Percentiles rank a stretch among this genome's conserved stretches.
Evolutionary conservation across 92 coral and sea anemone species (phyloP).

Genomic region (Siderastrea siderea): DNA sequence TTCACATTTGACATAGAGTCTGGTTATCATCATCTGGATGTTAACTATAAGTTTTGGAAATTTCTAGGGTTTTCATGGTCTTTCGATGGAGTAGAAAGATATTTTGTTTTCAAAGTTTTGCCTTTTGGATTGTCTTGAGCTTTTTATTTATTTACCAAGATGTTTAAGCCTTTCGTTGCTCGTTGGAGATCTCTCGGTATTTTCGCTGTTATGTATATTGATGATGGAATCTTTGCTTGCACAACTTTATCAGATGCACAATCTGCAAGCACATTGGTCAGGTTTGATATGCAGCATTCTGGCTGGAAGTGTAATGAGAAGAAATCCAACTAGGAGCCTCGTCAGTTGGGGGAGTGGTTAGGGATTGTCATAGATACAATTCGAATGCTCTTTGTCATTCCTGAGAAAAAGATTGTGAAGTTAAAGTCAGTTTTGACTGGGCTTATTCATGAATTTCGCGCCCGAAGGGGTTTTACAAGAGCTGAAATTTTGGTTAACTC

Average conservation of each 20-base stretch:
- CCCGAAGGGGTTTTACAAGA: not conserved
- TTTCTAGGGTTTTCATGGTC: too few relatives aligned
- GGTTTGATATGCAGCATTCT: not conserved
- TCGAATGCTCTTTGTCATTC: not conserved
- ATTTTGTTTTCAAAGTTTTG: too few relatives aligned
- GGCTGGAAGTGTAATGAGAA: too few relatives aligned
- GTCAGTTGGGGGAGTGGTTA: not conserved
- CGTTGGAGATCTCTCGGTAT: not conserved
- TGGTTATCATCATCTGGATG: too few relatives aligned
- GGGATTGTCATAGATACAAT: not conserved
- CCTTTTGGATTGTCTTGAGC: too few relatives aligned
- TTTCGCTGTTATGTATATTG: not conserved
- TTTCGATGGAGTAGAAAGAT: too few relatives aligned
- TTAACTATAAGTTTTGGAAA: too few relatives aligned
- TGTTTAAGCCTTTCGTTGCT: too few relatives aligned
- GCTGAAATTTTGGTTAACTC: not conserved
- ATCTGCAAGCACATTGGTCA: not conserved
- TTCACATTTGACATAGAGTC: too few relatives aligned
- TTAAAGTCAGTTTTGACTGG: slow-evolving; percentile 10
- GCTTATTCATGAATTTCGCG: not conserved
- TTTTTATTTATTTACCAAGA: too few relatives aligned
- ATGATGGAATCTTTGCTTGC: not conserved
- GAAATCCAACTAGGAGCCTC: not conserved
- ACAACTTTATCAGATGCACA: not conserved
- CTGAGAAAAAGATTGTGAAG: not conserved